Evolutionary conservation across 2,888 invertebrate species (phyloP).

Genomic region (Xestia rhomboidea): DNA sequence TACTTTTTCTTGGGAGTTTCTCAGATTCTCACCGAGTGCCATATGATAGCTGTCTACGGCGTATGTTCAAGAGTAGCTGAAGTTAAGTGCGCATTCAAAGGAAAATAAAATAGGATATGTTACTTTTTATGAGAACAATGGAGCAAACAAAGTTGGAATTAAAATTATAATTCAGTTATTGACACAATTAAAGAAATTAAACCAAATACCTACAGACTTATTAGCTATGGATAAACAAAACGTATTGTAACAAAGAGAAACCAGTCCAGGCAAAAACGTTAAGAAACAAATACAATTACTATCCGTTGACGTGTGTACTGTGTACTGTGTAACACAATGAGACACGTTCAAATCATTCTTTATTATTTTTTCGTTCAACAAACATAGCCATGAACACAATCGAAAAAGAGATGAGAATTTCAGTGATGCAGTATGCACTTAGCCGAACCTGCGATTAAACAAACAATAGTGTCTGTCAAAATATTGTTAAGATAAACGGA

Average conservation of each 20-base stretch:
- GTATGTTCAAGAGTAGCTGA: not conserved
- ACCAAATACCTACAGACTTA: not conserved
- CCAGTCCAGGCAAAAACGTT: not conserved
- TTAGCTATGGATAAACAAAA: not conserved
- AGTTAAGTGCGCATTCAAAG: not conserved
- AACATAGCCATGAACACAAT: conserved; percentile 53
- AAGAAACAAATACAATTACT: not conserved
- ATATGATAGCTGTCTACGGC: not conserved
- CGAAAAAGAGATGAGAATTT: conserved; percentile 34
- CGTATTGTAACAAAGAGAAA: not conserved
- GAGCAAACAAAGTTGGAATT: not conserved
- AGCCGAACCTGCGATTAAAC: conserved; percentile 24
- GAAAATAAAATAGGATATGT: not conserved
- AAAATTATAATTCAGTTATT: not conserved
- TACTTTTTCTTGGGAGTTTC: conserved; percentile 12
- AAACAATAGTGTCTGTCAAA: conserved; percentile 60
- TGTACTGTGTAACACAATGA: not conserved
- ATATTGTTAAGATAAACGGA: conserved; percentile 58
- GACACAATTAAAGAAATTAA: not conserved
- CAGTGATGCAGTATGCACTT: conserved; percentile 44
- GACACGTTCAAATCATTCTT: conserved; percentile 5
- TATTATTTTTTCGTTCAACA: conserved; percentile 9
- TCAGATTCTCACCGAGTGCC: conserved; percentile 12
- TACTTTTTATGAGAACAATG: not conserved
- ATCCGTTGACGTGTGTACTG: not conserved